phyloP scores from a whole-genome alignment of 2,888 invertebrate species.

The Adelphocoris suturalis region DNA sequence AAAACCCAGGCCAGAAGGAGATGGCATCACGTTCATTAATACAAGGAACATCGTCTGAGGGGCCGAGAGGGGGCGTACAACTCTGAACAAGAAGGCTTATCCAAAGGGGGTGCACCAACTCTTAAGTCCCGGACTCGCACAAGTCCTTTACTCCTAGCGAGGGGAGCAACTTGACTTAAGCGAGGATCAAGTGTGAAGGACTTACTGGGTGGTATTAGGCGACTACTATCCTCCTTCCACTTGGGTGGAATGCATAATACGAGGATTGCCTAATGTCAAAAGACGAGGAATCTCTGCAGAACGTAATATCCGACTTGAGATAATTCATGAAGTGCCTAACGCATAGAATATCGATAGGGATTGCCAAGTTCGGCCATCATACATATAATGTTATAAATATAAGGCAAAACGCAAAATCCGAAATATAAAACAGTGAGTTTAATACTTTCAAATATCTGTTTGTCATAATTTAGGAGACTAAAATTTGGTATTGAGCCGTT shows the following conservation, averaged over 20 bases:
- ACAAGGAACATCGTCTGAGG: slow-evolving; percentile 21
- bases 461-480: too few relatives aligned
- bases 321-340: not conserved
- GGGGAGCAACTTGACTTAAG: slow-evolving; percentile 48
- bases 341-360: too few relatives aligned
- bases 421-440: too few relatives aligned
- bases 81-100: slow-evolving; percentile 69
- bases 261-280: slow-evolving; percentile 52
- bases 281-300: slow-evolving; percentile 17
- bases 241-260: slow-evolving; percentile 64
- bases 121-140: slow-evolving; percentile 50
- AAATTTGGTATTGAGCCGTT: too few relatives aligned
- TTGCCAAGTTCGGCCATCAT: too few relatives aligned
- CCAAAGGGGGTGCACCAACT: slow-evolving; percentile 50
- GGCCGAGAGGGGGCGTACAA: slow-evolving; percentile 11
- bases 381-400: too few relatives aligned
- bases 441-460: too few relatives aligned
- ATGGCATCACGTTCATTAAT: slow-evolving; percentile 66
- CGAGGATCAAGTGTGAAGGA: slow-evolving; percentile 65
- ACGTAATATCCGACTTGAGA: not conserved
- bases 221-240: slow-evolving; percentile 36
- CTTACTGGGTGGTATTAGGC: slow-evolving; percentile 61
- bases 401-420: too few relatives aligned
- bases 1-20: slow-evolving; percentile 55
- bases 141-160: slow-evolving; percentile 24